Percentiles rank a stretch among this genome's conserved stretches.
Conservation (phyloP, 92 coral and sea anemone species). For the Parazoanthus swiftii region DNA sequence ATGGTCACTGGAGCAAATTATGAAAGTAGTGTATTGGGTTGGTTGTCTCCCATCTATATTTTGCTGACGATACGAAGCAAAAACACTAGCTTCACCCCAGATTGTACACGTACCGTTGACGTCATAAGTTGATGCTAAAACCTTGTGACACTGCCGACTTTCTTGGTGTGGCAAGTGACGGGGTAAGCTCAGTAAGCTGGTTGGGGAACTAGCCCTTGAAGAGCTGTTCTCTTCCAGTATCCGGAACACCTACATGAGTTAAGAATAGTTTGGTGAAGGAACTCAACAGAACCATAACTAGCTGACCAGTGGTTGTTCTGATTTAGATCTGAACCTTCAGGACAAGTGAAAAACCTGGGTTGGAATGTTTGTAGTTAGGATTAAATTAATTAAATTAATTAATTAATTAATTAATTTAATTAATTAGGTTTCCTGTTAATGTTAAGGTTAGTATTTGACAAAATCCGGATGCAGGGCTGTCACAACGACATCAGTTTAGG, state of each 20-base stretch:
- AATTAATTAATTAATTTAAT: too few species aligned
- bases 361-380: too few species aligned
- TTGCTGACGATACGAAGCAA: background rate
- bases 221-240: background rate
- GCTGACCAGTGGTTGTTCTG: background rate
- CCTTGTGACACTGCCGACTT: background rate
- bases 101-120: constrained; percentile 6
- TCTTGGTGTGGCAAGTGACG: background rate
- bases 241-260: background rate
- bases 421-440: too few species aligned
- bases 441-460: too few species aligned
- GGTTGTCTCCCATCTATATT: too few species aligned
- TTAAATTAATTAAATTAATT: too few species aligned
- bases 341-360: too few species aligned
- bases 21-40: too few species aligned
- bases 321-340: background rate
- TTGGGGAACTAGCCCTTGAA: background rate
- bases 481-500: too few species aligned
- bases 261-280: background rate
- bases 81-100: background rate
- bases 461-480: too few species aligned
- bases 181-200: background rate
- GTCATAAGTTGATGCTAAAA: background rate
- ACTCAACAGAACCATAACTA: background rate
- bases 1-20: too few species aligned